These are phyloP conservation scores for Pangasianodon hypophthalmus DNA, from an alignment of 2,113 vertebrate genomes.

Conservation along the genomic window DNA sequence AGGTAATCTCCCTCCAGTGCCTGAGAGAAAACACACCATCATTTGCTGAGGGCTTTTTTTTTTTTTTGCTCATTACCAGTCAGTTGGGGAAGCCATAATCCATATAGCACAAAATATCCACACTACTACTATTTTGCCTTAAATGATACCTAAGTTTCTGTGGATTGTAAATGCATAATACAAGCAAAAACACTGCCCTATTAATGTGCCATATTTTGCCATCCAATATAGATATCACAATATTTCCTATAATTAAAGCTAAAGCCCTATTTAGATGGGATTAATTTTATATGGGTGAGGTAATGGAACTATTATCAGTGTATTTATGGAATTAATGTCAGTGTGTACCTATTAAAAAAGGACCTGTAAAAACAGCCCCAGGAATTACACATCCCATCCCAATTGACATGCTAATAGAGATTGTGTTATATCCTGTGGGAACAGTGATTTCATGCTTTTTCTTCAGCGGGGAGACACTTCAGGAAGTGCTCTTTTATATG, in stretches of 20 bases:
- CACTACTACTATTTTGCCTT: not conserved
- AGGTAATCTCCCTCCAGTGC: constrained; percentile 85
- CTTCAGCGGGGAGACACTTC: not conserved
- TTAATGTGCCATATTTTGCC: not conserved
- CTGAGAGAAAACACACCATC: constrained; percentile 77
- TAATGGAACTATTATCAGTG: not conserved
- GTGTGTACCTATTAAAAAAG: not conserved
- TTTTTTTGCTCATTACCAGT: not conserved
- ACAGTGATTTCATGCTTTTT: not conserved
- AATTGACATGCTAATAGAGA: not conserved
- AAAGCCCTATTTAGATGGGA: not conserved
- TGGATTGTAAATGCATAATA: not conserved
- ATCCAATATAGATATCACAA: not conserved
- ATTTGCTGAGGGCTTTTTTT: not conserved
- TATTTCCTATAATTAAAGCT: not conserved
- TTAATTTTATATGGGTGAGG: not conserved
- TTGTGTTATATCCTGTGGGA: not conserved
- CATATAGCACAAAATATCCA: not conserved
- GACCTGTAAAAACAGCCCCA: not conserved
- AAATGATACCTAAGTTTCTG: not conserved
- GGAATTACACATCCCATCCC: not conserved
- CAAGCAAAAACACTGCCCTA: not conserved
- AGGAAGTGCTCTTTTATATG: not conserved
- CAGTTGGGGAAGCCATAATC: not conserved
- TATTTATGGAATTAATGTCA: not conserved